Conservation (phyloP, 1,140 invertebrate genomes). For the Mya arenaria region DNA sequence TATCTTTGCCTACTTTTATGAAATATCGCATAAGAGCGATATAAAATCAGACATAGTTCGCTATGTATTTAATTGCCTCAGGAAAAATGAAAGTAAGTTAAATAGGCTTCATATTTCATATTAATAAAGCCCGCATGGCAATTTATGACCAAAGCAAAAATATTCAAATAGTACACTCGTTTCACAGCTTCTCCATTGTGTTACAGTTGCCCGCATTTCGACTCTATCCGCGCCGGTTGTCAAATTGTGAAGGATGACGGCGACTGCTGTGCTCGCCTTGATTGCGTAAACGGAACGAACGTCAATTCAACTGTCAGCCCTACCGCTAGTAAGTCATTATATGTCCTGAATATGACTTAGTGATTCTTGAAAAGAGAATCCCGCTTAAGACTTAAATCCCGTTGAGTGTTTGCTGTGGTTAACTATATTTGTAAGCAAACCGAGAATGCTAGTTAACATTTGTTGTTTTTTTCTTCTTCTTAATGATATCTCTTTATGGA, state of each 20-base stretch:
- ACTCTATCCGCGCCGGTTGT: slow-evolving; percentile 18
- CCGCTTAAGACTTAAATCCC: no score
- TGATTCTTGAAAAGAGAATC: no score
- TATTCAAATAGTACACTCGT: neutral
- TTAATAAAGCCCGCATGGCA: neutral
- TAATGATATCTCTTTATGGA: no score
- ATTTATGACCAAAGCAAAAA: neutral
- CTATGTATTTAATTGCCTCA: neutral
- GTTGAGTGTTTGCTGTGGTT: no score
- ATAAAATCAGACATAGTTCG: no score
- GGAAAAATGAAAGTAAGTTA: neutral
- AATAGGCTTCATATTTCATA: neutral
- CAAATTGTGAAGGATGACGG: neutral
- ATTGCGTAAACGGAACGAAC: slow-evolving; percentile 29
- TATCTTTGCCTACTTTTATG: no score
- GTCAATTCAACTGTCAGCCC: neutral
- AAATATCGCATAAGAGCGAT: neutral
- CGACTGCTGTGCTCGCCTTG: slow-evolving; percentile 38
- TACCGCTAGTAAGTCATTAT: no score
- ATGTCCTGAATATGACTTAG: no score
- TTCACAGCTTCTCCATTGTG: neutral
- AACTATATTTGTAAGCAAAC: no score
- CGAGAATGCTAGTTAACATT: no score
- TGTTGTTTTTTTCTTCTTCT: no score
- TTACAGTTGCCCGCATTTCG: slow-evolving; percentile 41